Evolutionary conservation across 2,888 invertebrate species (phyloP).

Genomic region (Eudemis profundana): DNA sequence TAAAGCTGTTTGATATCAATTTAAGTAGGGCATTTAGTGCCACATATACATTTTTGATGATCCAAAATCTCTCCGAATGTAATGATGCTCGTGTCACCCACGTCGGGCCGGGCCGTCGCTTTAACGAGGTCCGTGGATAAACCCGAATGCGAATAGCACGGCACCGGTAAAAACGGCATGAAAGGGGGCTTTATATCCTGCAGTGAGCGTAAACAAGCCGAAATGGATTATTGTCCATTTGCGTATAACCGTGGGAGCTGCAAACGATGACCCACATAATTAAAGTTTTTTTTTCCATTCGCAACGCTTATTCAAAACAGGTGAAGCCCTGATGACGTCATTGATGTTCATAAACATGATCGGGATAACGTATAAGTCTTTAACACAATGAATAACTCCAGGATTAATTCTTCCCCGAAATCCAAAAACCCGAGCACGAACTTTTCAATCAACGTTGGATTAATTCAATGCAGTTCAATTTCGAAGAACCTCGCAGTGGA

Average conservation of each 20-base stretch:
- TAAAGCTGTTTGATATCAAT: neutral
- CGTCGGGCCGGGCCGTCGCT: conserved; percentile 18
- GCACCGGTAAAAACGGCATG: conserved; percentile 37
- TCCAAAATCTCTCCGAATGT: conserved; percentile 36
- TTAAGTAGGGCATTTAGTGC: conserved; percentile 14
- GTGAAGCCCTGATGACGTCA: conserved; percentile 9
- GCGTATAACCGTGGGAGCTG: conserved; percentile 20
- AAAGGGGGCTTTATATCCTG: conserved; percentile 35
- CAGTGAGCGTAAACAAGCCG: conserved; percentile 37
- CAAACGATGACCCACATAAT: conserved; percentile 26
- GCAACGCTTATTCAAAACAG: conserved; percentile 5
- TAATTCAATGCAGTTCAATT: conserved; percentile 71
- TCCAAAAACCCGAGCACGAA: conserved; percentile 50
- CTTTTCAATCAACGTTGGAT: conserved; percentile 69
- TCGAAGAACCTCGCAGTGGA: conserved; percentile 56
- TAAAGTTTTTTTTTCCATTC: conserved; percentile 18
- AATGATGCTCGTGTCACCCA: conserved; percentile 38
- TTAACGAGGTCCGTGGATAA: conserved; percentile 40
- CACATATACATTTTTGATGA: conserved; percentile 32
- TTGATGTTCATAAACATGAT: conserved; percentile 25
- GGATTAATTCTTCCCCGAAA: conserved; percentile 9
- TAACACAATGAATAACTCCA: conserved; percentile 13
- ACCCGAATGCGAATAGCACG: conserved; percentile 29
- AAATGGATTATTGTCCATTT: conserved; percentile 43
- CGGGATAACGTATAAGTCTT: conserved; percentile 10